Conservation (phyloP, 2,888 invertebrate species). For the Platycheirus rosarum region DNA sequence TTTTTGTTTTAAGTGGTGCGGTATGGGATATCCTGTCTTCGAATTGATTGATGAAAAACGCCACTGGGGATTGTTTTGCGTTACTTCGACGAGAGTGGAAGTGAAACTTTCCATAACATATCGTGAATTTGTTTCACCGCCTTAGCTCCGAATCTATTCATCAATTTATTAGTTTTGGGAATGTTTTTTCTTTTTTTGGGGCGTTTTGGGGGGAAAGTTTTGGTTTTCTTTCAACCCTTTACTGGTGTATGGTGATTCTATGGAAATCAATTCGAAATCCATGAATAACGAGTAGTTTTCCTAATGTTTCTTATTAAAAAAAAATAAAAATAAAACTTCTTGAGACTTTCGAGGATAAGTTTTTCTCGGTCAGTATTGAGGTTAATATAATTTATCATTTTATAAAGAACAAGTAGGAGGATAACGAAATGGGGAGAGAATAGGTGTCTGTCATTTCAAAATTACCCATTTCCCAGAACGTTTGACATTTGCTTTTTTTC, state of each 20-base stretch:
- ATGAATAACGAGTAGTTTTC: neutral
- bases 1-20: conserved; percentile 12
- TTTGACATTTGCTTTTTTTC: no score
- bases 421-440: no score
- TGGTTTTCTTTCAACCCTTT: conserved; percentile 18
- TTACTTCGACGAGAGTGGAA: conserved; percentile 57
- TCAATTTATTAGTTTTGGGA: conserved; percentile 14
- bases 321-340: neutral
- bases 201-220: neutral
- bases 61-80: conserved; percentile 71
- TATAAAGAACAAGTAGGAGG: no score
- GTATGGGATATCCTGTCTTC: conserved; percentile 59
- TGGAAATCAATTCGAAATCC: conserved; percentile 12
- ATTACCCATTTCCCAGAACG: no score
- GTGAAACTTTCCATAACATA: conserved; percentile 38
- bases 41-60: conserved; percentile 73
- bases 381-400: no score
- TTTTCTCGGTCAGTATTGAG: no score
- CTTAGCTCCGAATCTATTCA: conserved; percentile 1
- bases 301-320: no score
- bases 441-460: no score
- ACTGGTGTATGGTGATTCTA: conserved; percentile 21
- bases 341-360: conserved; percentile 1
- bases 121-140: conserved; percentile 20
- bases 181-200: conserved; percentile 1